Percentiles rank a stretch among this genome's conserved stretches.
phyloP scores from a whole-genome alignment of 2,888 invertebrate species.

The Heterodera filipjevi region DNA sequence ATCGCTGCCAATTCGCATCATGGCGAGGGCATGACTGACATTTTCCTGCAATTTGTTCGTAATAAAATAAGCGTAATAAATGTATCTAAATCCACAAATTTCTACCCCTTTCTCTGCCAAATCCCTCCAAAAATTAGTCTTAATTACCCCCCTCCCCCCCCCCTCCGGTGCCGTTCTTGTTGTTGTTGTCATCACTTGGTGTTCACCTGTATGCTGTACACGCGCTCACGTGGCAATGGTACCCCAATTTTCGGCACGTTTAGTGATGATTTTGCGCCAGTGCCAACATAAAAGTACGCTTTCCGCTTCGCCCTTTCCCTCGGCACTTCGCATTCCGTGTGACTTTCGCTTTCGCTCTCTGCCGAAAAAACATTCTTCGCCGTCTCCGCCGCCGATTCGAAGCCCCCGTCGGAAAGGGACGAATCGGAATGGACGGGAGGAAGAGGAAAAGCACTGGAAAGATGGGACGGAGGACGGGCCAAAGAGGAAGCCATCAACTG shows the following conservation, averaged over 20 bases:
- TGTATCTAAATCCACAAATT: too few relatives aligned
- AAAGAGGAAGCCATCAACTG: constrained; percentile 20
- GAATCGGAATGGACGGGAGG: constrained; percentile 32
- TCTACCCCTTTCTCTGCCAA: too few relatives aligned
- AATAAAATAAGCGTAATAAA: too few relatives aligned
- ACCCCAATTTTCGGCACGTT: not conserved
- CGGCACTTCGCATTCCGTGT: not conserved
- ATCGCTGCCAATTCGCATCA: constrained; percentile 60
- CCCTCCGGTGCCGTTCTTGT: too few relatives aligned
- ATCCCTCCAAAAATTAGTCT: not conserved
- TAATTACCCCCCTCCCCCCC: too few relatives aligned
- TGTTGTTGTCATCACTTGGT: too few relatives aligned
- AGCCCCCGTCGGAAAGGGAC: constrained; percentile 32
- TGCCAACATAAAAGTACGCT: constrained; percentile 21
- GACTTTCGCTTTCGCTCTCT: constrained; percentile 23
- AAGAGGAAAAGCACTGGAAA: constrained; percentile 13
- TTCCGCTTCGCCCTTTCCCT: not conserved
- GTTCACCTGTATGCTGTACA: constrained; percentile 58
- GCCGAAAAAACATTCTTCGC: constrained; percentile 4
- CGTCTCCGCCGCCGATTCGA: constrained; percentile 25
- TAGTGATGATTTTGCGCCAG: constrained; percentile 12
- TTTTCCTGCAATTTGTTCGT: constrained; percentile 48
- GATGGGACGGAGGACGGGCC: constrained; percentile 1
- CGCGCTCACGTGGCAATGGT: constrained; percentile 2
- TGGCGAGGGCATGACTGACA: constrained; percentile 60